Conservation (phyloP, 2,113 vertebrate genomes). For the Desmodus rotundus region DNA sequence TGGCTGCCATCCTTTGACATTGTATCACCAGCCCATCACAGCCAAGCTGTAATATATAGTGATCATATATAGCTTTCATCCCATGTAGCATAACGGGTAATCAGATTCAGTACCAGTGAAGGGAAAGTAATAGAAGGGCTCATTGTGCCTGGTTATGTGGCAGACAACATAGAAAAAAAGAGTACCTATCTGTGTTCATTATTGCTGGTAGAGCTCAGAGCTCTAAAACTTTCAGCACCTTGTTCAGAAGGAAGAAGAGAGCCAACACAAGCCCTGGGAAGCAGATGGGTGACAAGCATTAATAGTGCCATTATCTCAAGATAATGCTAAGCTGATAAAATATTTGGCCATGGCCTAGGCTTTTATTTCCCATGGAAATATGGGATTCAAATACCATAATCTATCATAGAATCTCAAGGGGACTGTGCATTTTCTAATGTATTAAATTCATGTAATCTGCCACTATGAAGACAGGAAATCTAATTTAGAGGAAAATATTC, state of each 20-base stretch:
- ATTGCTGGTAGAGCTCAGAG: neutral
- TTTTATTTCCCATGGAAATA: slow-evolving; percentile 70
- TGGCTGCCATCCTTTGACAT: neutral
- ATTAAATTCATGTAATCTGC: slow-evolving; percentile 77
- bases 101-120: neutral
- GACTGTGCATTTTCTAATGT: slow-evolving; percentile 62
- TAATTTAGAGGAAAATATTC: slow-evolving; percentile 70
- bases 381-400: slow-evolving; percentile 58
- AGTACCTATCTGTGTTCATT: neutral
- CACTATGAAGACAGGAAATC: slow-evolving; percentile 73
- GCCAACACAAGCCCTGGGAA: slow-evolving; percentile 37
- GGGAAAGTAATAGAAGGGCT: neutral
- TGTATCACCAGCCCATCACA: neutral
- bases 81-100: neutral
- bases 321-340: slow-evolving; percentile 75
- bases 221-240: slow-evolving; percentile 49
- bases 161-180: slow-evolving; percentile 14
- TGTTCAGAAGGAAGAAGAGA: slow-evolving; percentile 47
- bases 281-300: slow-evolving; percentile 54
- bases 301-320: slow-evolving; percentile 55
- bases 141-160: neutral
- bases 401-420: slow-evolving; percentile 69
- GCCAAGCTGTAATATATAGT: neutral
- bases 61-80: too few relatives aligned
- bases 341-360: slow-evolving; percentile 57